These are phyloP conservation scores for Polyploca ridens DNA, from an alignment of 2,888 invertebrate genomes.

Conservation along the genomic window DNA sequence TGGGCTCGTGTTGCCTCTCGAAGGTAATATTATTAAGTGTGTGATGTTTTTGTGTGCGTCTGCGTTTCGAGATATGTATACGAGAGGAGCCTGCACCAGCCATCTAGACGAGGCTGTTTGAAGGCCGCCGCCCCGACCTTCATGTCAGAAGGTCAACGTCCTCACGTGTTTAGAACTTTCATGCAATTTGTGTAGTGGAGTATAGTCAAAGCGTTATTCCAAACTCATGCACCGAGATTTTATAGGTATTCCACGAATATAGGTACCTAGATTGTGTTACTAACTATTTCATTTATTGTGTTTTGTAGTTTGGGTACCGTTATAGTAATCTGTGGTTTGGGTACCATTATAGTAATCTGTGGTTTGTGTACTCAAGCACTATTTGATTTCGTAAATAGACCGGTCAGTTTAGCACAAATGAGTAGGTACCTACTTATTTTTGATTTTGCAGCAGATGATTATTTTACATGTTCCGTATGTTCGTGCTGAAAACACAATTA, in stretches of 20 bases:
- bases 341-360: too few species aligned
- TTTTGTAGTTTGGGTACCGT: neutral
- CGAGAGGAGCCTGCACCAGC: slow-evolving; percentile 63
- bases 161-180: slow-evolving; percentile 71
- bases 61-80: slow-evolving; percentile 57
- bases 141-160: slow-evolving; percentile 80
- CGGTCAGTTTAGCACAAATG: neutral
- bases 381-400: neutral
- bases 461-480: neutral
- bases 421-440: neutral
- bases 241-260: neutral
- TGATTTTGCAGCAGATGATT: neutral
- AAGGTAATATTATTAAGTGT: slow-evolving; percentile 76
- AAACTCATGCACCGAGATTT: neutral
- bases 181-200: slow-evolving; percentile 49
- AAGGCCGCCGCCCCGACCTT: slow-evolving; percentile 83
- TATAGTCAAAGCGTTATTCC: neutral
- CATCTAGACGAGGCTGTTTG: slow-evolving; percentile 78
- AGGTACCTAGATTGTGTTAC: neutral
- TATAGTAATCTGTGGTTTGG: too few species aligned
- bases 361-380: neutral
- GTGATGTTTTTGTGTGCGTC: slow-evolving; percentile 60
- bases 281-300: neutral
- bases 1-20: slow-evolving; percentile 72
- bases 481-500: neutral